Conservation (phyloP, 2,888 invertebrate species). For the Andrena camellia region DNA sequence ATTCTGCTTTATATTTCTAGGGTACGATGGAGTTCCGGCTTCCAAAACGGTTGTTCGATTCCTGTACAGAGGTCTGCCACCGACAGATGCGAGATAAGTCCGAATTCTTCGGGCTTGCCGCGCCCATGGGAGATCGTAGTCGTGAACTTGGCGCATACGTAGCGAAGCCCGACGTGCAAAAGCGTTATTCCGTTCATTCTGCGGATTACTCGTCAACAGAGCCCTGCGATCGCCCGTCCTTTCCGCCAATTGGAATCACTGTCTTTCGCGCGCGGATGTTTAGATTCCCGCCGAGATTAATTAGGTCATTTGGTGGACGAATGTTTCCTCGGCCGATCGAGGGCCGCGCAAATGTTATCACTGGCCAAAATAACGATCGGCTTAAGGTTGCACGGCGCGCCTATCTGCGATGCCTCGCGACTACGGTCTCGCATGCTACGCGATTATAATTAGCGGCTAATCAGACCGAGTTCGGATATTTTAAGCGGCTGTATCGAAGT, state of each 20-base stretch:
- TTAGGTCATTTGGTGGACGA: background rate
- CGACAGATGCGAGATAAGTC: too few relatives aligned
- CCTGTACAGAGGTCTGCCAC: too few relatives aligned
- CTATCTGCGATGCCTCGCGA: slow-evolving; percentile 27
- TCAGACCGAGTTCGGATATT: slow-evolving; percentile 77
- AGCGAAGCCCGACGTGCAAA: background rate
- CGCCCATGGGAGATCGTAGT: background rate
- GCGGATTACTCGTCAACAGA: background rate
- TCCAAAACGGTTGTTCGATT: too few relatives aligned
- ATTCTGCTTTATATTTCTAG: background rate
- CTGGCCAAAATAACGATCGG: slow-evolving; percentile 23
- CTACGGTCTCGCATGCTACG: slow-evolving; percentile 39
- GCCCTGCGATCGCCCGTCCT: background rate
- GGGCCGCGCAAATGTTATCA: slow-evolving; percentile 13
- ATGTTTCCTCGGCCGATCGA: background rate
- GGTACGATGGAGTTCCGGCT: too few relatives aligned
- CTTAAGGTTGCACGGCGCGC: slow-evolving; percentile 12
- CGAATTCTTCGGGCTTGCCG: too few relatives aligned
- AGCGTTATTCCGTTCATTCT: background rate
- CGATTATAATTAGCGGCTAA: slow-evolving; percentile 80
- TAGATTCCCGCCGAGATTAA: background rate
- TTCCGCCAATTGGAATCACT: slow-evolving; percentile 25
- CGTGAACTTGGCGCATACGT: background rate
- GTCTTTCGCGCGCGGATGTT: background rate
- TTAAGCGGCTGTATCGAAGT: slow-evolving; percentile 68